Evolutionary conservation across 2,113 vertebrate species (phyloP).

Genomic region (Cyphomyrus discorhynchus): DNA sequence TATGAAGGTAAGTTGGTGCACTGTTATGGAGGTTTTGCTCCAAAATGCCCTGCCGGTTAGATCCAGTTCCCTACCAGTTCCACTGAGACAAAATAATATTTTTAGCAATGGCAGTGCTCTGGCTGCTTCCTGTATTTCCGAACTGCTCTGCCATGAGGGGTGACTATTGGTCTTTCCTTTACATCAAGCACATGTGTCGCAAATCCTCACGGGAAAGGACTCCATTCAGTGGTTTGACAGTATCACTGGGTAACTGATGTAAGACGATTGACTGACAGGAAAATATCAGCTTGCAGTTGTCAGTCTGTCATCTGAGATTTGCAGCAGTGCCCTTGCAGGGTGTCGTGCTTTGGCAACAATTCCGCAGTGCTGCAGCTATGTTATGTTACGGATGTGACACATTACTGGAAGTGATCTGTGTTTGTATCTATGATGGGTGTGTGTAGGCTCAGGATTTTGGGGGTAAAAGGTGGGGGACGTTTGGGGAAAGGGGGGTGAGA

Average conservation of each 20-base stretch:
- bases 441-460: neutral
- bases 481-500: neutral
- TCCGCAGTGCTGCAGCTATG: neutral
- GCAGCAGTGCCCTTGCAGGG: neutral
- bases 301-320: neutral
- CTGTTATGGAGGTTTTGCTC: neutral
- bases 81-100: slow-evolving; percentile 47
- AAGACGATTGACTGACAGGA: neutral
- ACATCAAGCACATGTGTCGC: neutral
- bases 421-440: neutral
- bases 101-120: slow-evolving; percentile 44
- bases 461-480: neutral
- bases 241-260: neutral
- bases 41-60: slow-evolving; percentile 9
- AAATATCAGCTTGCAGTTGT: neutral
- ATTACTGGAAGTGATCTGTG: neutral
- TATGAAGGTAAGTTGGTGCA: neutral
- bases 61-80: slow-evolving; percentile 26
- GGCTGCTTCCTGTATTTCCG: slow-evolving; percentile 34
- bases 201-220: neutral
- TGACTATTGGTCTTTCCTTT: slow-evolving; percentile 37
- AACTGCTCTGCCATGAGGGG: slow-evolving; percentile 41
- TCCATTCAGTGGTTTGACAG: neutral
- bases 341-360: too few relatives aligned
- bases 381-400: neutral